Evolutionary conservation across 2,888 invertebrate genomes (phyloP).

Genomic region (Diabrotica balteata): DNA sequence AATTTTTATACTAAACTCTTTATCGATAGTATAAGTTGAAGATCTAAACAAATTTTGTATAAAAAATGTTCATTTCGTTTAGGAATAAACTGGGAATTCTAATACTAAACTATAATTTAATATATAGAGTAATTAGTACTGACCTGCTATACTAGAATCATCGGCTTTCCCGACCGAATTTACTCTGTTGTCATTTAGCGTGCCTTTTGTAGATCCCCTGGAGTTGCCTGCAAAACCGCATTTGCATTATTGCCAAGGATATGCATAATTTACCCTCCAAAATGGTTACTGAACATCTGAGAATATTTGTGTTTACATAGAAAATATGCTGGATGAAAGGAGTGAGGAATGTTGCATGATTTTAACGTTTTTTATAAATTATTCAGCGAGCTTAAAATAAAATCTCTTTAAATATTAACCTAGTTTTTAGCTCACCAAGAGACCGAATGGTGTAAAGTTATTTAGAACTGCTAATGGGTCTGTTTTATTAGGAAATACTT

Average conservation of each 20-base stretch:
- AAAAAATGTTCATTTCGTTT: too few species aligned
- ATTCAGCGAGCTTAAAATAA: neutral
- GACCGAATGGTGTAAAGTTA: too few species aligned
- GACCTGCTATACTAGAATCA: conserved; percentile 49
- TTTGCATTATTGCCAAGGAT: conserved; percentile 20
- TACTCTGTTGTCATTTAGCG: conserved; percentile 53
- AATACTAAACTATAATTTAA: neutral
- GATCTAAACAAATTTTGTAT: too few species aligned
- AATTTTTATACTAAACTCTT: too few species aligned
- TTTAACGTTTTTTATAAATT: conserved; percentile 8
- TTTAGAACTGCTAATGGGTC: too few species aligned
- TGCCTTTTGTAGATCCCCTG: conserved; percentile 50
- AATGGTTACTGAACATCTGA: conserved; percentile 16
- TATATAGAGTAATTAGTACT: conserved; percentile 31
- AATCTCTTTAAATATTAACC: too few species aligned
- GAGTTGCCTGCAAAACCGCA: conserved; percentile 42
- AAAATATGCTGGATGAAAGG: conserved; percentile 9
- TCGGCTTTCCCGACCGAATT: conserved; percentile 59
- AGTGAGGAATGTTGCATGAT: too few species aligned
- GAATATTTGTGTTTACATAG: conserved; percentile 20
- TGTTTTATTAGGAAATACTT: too few species aligned
- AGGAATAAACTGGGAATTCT: too few species aligned
- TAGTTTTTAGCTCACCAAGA: too few species aligned
- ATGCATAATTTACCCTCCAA: conserved; percentile 19
- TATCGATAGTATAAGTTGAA: too few species aligned